Base-by-base conservation (phyloP, 2,888 invertebrate genomes). In the Hypena proboscidalis region DNA sequence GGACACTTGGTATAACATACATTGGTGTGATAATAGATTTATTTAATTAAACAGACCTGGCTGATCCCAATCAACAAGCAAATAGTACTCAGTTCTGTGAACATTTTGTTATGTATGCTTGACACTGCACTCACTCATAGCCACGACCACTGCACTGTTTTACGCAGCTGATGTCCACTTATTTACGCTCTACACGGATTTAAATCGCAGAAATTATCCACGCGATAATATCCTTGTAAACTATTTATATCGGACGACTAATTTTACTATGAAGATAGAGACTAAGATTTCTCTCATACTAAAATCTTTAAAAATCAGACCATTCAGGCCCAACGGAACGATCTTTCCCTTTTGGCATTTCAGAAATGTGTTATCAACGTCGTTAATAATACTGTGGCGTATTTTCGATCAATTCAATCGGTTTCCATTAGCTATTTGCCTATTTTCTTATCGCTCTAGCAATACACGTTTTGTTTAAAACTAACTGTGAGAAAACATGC, bases 191-290 rank as follows among this genome's bases (percentile, higher is more conserved):
- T 46, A 63, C 68, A 73, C 75, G 59, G 60, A 67, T 71, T 70
- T 71, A 66, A 62, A 72, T 68, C 68, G 70, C 52, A 59, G 65
- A 69, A 82, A 85, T 86, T 86, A 81, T 80, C 46, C 80, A 86
- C 83, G 86, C 84, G 74, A 74, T 80, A 80, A 82, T 78, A 73
- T 70, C 71, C 79, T 79, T 78, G 74, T 71, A 77, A 75, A 74
- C 77, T 73, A 60, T 67, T 53, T 64, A 74, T 65, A 65, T 62
- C 46, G 46, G 46, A 51, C 51, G 53, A 67, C 67, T 68, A 66
- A 66, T 63, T 67, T 70, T 70, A 69, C 70, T 59, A 58, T 55
- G 49, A 40, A 50, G 44, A 67, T 60, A 54, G 39, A 33, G 42
- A 49, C 20, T 43, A 47, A 42, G 33, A 53, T 47, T 60, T 38